These are phyloP conservation scores for Hylyphantes graminicola DNA, from an alignment of 1,140 invertebrate genomes.

Conservation along the genomic window DNA sequence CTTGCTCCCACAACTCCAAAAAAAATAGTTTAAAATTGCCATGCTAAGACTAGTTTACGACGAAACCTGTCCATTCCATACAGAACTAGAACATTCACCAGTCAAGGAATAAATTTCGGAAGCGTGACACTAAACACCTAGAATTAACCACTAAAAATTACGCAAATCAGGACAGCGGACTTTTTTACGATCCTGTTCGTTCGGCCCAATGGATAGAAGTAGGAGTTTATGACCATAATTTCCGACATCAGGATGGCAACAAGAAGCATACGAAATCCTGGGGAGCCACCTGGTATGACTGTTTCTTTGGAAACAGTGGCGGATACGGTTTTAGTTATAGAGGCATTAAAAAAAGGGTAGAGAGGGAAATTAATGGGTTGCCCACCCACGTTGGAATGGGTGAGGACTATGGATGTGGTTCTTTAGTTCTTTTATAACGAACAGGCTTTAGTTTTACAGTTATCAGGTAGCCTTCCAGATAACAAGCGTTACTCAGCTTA, in stretches of 20 bases:
- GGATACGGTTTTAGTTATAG: slow-evolving; percentile 17
- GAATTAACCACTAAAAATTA: slow-evolving; percentile 46
- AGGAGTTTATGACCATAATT: slow-evolving; percentile 46
- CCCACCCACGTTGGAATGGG: slow-evolving; percentile 24
- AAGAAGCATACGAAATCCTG: slow-evolving; percentile 12
- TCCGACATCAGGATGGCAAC: slow-evolving; percentile 41
- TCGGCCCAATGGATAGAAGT: not conserved
- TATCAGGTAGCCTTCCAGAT: too few relatives aligned
- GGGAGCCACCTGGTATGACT: slow-evolving; percentile 38
- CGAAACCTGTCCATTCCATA: too few relatives aligned
- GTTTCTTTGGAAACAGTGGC: slow-evolving; percentile 11
- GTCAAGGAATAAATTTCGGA: slow-evolving; percentile 5
- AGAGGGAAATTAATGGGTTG: slow-evolving; percentile 25
- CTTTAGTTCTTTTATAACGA: too few relatives aligned
- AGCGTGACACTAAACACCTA: slow-evolving; percentile 12
- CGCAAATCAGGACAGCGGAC: slow-evolving; percentile 1
- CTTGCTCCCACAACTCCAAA: too few relatives aligned
- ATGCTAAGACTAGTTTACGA: too few relatives aligned
- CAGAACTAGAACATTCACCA: not conserved
- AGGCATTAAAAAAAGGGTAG: slow-evolving; percentile 15
- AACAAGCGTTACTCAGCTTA: too few relatives aligned
- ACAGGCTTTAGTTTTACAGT: too few relatives aligned
- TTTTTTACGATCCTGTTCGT: slow-evolving; percentile 45
- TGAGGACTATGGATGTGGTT: not conserved
- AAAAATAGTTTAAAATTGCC: too few relatives aligned